Evolutionary conservation across 2,797 vertebrate genomes (phyloP), one percentile per base, ranked within the genome.

Genomic region (Brachymystax lenok): DNA sequence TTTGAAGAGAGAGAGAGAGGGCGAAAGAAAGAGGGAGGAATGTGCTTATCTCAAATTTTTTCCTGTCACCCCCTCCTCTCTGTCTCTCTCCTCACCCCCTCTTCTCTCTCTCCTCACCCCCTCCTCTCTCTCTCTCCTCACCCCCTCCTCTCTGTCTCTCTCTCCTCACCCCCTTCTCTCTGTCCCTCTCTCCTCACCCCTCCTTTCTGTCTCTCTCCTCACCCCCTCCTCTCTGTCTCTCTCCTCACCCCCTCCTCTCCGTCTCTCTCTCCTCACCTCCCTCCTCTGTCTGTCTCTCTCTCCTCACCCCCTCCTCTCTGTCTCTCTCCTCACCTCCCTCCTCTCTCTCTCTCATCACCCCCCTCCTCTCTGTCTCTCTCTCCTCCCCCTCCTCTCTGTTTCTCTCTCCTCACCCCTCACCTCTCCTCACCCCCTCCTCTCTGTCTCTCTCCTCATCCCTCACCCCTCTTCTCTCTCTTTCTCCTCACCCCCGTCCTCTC

Each of bases 1-100:
- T 94, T 90, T 92, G 86, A 90, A 88, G 84, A 87, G n/a, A n/a
- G n/a, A n/a, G n/a, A n/a, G n/a, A n/a, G 85, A 82, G 77, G 83
- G 84, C 86, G 76, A 74, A 84, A 80, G 80, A n/a, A n/a, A n/a
- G 78, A 73, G 71, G 33, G 35, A 89, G 88, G 89, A 93, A 92
- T 90, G 86, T 82, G 89, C 87, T 78, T 86, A 30, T 79, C 82
- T 75, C 79, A 88, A 79, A 51, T 90, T 83, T 63, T 24, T 89
- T 84, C 78, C 85, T 85, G 83, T 84, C 74, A 73, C 78, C 80
- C 85, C 77, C 82, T 83, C 76, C 82, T 52, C 69, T 63, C n/a
- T n/a, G n/a, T n/a, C n/a, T n/a, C n/a, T n/a, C n/a, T n/a, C 28
- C 28, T 4, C 30, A 4, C 30, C 30, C 30, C 33, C 33, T 35